Evolutionary conservation across 1,140 invertebrate genomes (phyloP), one percentile per base, ranked within the genome.

Genomic region (Marisa cornuarietis): DNA sequence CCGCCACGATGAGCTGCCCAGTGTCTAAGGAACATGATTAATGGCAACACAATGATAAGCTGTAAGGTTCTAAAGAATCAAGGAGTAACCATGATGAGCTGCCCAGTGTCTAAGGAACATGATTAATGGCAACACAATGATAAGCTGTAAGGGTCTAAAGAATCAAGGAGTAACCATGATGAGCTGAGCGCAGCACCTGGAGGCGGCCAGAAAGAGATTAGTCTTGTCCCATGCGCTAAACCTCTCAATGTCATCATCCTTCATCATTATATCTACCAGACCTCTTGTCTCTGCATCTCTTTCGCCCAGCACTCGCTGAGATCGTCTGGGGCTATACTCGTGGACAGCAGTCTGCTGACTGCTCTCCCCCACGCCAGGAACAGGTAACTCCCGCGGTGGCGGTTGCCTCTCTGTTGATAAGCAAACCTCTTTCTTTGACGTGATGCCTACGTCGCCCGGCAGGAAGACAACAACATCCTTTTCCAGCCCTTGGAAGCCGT

Each of bases 391-490:
- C 7, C 22, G n/a, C n/a, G n/a, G n/a, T n/a, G n/a, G n/a, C n/a
- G n/a, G n/a, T n/a, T n/a, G n/a, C n/a, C n/a, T n/a, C n/a, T n/a
- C n/a, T n/a, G n/a, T n/a, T n/a, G n/a, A n/a, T n/a, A n/a, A n/a
- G n/a, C n/a, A n/a, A n/a, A n/a, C n/a, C n/a, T 10, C 65, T 66
- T 66, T 20, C 52, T 54, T 14, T 54, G 52, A 54, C 52, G 52
- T 8, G 52, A 9, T 54, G 52, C 65, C 8, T 31, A 66, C 49
- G 16, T 71, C 68, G 18, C 26, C 68, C 18, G 68, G 68, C 4
- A 71, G 68, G 26, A 71, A 71, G 31, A 71, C 16, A 42, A 71
- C 68, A 71, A 71, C 68, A 16, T 71, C 68, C 26, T 49, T 71
- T 42, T 71, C 68, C 26, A 71, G 68, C 26, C 68, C 68, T 31